Conservation (phyloP, 35 echinoderm and acorn worm genomes). For the Ptychodera flava region DNA sequence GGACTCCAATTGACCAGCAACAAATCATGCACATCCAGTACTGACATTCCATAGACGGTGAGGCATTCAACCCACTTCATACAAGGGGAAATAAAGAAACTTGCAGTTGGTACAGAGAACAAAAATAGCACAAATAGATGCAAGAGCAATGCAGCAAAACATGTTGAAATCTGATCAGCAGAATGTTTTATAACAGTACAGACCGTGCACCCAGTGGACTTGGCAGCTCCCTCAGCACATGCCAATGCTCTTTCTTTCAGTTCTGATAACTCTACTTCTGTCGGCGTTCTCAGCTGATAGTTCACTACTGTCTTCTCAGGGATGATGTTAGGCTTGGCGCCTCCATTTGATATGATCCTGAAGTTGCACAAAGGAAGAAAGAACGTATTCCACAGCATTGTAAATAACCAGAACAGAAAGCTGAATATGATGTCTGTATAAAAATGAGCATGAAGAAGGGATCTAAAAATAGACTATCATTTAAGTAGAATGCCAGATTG, state of each 20-base stretch:
- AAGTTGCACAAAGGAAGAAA: not conserved
- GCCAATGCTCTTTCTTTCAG: constrained; percentile 41
- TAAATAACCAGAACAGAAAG: no score
- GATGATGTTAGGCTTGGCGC: constrained; percentile 55
- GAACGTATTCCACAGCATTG: not conserved
- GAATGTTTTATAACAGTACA: not conserved
- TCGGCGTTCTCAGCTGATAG: constrained; percentile 49
- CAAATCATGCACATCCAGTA: no score
- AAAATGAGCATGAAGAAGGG: no score
- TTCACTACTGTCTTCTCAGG: constrained; percentile 63
- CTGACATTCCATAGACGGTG: no score
- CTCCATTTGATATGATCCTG: constrained; percentile 65
- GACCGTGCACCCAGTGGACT: constrained; percentile 64
- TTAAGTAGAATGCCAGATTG: no score
- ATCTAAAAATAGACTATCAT: no score
- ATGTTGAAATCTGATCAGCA: not conserved
- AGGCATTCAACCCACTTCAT: no score
- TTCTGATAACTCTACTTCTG: constrained; percentile 16
- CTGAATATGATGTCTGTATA: not conserved
- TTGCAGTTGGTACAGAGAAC: not conserved
- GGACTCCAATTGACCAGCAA: no score
- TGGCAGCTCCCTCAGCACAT: constrained; percentile 67
- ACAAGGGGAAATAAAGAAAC: not conserved
- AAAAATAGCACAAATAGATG: not conserved
- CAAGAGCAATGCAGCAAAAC: not conserved